phyloP scores from a whole-genome alignment of 2,888 invertebrate genomes.

The Drosophila bunnanda region DNA sequence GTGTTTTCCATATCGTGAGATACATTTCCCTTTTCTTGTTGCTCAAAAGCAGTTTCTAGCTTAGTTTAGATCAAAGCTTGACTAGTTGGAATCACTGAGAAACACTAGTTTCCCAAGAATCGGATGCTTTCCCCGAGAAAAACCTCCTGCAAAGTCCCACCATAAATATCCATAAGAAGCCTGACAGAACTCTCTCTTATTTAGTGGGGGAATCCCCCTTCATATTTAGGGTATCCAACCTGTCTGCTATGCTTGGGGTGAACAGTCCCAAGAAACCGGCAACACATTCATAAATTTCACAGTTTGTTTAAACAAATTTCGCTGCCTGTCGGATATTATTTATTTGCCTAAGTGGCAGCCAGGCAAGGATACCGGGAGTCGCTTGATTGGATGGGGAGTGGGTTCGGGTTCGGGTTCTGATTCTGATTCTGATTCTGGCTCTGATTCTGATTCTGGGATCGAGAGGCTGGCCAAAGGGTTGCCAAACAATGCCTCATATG shows the following conservation, averaged over 20 bases:
- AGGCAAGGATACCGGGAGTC: slow-evolving; percentile 30
- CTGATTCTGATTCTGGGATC: background rate
- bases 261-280: slow-evolving; percentile 39
- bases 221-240: background rate
- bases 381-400: slow-evolving; percentile 71
- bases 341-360: slow-evolving; percentile 72
- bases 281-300: slow-evolving; percentile 80
- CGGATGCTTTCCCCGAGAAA: too few relatives aligned
- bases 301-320: slow-evolving; percentile 79
- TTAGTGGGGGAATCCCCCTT: background rate
- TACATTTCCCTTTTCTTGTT: background rate
- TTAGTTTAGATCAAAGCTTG: background rate
- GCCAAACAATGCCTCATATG: slow-evolving; percentile 64
- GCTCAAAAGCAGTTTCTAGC: too few relatives aligned
- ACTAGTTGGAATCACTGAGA: background rate
- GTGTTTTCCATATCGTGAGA: background rate
- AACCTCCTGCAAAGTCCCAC: slow-evolving; percentile 17
- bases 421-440: slow-evolving; percentile 26
- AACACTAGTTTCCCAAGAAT: too few relatives aligned
- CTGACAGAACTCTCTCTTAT: background rate
- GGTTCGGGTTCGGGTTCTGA: slow-evolving; percentile 39
- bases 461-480: slow-evolving; percentile 71
- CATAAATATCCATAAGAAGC: slow-evolving; percentile 76
- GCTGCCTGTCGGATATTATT: slow-evolving; percentile 67
- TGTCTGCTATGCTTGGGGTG: background rate